Evolutionary conservation across 1,140 invertebrate species (phyloP).

Genomic region (Zelostemma sp.): DNA sequence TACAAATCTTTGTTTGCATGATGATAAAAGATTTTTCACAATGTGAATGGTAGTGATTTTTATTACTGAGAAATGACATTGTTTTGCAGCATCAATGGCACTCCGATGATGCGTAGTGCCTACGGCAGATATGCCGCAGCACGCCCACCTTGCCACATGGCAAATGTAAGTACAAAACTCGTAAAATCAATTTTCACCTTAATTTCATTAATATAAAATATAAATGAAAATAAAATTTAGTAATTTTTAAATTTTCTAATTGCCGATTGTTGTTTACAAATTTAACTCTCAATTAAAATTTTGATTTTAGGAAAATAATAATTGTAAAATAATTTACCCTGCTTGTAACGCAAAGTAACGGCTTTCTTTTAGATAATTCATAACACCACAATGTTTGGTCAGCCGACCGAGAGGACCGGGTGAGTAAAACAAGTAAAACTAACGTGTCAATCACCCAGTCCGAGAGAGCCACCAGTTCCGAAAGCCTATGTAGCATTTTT

Average conservation of each 20-base stretch:
- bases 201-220: no score
- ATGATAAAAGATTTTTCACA: no score
- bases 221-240: background rate
- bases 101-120: slow-evolving; percentile 53
- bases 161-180: slow-evolving; percentile 69
- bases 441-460: slow-evolving; percentile 1
- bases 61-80: no score
- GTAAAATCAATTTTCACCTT: slow-evolving; percentile 11
- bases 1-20: no score
- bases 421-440: slow-evolving; percentile 45
- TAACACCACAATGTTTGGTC: slow-evolving; percentile 62
- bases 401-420: slow-evolving; percentile 61
- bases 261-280: no score
- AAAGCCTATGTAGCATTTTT: slow-evolving; percentile 14
- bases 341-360: slow-evolving; percentile 13
- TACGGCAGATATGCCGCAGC: slow-evolving; percentile 75
- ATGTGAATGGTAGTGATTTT: no score
- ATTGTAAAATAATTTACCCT: background rate
- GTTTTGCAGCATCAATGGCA: slow-evolving; percentile 53
- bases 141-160: slow-evolving; percentile 76
- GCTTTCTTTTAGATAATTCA: slow-evolving; percentile 67
- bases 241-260: slow-evolving; percentile 1
- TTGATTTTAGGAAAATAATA: no score
- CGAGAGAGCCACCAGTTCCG: background rate
- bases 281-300: slow-evolving; percentile 3